A percentile compares a stretch with the other conserved stretches of the same genome.
phyloP scores from a whole-genome alignment of 2,888 invertebrate genomes.

The Tachina grossa region DNA sequence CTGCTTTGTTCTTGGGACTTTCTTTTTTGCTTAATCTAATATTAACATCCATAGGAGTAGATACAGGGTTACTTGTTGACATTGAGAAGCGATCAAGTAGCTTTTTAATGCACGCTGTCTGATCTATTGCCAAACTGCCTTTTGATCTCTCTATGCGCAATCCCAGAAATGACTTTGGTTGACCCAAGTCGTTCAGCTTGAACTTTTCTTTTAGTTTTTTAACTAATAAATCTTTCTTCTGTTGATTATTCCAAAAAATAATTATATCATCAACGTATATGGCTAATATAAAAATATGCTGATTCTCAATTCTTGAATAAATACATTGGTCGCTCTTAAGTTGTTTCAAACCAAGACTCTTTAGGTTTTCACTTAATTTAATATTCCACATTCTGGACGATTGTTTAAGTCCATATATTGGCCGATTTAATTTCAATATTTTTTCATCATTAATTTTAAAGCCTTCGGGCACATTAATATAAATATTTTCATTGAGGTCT shows the following conservation, averaged over 20 bases:
- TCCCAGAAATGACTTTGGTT: conserved; percentile 32
- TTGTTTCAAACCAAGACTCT: neutral
- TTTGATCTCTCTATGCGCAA: neutral
- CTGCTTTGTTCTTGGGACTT: neutral
- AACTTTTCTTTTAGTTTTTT: conserved; percentile 1
- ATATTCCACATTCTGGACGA: conserved; percentile 36
- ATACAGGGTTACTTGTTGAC: conserved; percentile 39
- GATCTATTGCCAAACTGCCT: conserved; percentile 22
- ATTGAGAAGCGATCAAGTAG: conserved; percentile 35
- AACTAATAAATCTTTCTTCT: neutral
- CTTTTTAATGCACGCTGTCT: conserved; percentile 27
- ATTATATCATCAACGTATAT: conserved; percentile 34
- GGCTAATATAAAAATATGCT: conserved; percentile 15
- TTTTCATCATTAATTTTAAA: neutral
- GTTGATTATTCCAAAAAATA: conserved; percentile 9
- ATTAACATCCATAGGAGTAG: conserved; percentile 57
- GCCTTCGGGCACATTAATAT: too few relatives aligned
- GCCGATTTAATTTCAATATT: conserved; percentile 15
- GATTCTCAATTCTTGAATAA: conserved; percentile 2
- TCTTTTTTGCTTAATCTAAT: conserved; percentile 53
- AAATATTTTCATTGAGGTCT: too few relatives aligned
- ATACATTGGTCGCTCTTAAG: conserved; percentile 42
- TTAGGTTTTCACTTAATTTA: conserved; percentile 6
- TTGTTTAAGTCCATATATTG: conserved; percentile 23
- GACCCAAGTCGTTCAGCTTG: conserved; percentile 26